Base-by-base conservation (phyloP, 2,888 invertebrate genomes). In the Apeira syringaria region DNA sequence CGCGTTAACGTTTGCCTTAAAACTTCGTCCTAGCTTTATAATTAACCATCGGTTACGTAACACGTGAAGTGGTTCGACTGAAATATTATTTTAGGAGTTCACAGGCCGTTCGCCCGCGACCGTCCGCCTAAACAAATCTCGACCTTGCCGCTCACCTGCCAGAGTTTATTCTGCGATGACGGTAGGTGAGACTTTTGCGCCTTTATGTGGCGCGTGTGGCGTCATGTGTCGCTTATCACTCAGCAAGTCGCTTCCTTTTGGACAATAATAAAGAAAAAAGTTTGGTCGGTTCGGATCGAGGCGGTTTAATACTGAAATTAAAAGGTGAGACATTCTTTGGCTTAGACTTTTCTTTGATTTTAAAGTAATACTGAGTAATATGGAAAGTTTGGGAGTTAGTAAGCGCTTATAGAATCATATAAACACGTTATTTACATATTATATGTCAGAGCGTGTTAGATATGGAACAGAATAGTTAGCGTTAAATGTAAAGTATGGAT, bases 41-140 rank as follows among this genome's bases (percentile, higher is more conserved):
- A 83, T 85, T 86, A 84, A 84, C 77, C 81, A 69, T 69, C 65
- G 64, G 80, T 88, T 88, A 77, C 88, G 86, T 77, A 88, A 88
- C 82, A 70, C 61, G 74, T 74, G 76, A 76, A 81, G 84, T 82
- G 83, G 63, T 73, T 77, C 74, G 73, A 79, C 86, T 85, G 83
- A 80, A 86, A 86, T 86, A 87, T 84, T 87, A 87, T 87, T 88
- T 87, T 86, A 85, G 80, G 86, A 86, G 84, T 85, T 85, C 83
- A 82, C 73, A 86, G 82, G 78, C 81, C 76, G 81, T 64, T 56
- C 69, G 60, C 50, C 47, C 55, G 53, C 61, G 54, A 37, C 47
- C 46, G 44, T 41, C 49, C 44, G 42, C 58, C 59, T 52, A 62
- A 58, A 56, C 59, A 61, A 64, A 61, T 61, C 46, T 69, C 70